Evolutionary conservation across 2,888 invertebrate genomes (phyloP), one percentile per base, ranked within the genome.

Genomic region (Mystacides longicornis): DNA sequence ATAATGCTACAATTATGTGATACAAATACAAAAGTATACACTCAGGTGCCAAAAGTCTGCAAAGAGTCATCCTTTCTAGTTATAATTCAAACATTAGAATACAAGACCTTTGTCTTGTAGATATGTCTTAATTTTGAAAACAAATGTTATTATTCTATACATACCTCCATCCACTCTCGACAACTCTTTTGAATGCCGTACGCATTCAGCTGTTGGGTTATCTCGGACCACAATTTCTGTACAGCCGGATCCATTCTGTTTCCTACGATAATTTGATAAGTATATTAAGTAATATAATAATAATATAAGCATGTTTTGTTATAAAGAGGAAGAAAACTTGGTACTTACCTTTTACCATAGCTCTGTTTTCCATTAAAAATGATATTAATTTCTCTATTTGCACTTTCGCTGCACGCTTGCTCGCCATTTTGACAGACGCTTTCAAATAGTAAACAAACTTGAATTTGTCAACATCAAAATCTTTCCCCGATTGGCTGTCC

Each of bases 81-180:
- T n/a, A n/a, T n/a, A n/a, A n/a, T n/a, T n/a, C 9, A 7, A 43
- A n/a, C 16, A 14, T n/a, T 16, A 43, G 45, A 43, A 11, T 43
- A 43, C 9, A 43, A 16, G 16, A n/a, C n/a, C n/a, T n/a, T n/a
- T n/a, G n/a, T n/a, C n/a, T n/a, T 14, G 9, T 5, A 11, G 7
- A 47, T 21, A 19, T 47, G 19, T 21, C 11, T 19, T 18, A 47
- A 9, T 16, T 19, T 47, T 47, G 9, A 9, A 20, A 18, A 47
- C n/a, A n/a, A n/a, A 5, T 20, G 27, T 11, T 27, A 27, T 47
- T 47, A 7, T 47, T 47, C 43, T 43, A 43, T 43, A 43, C 43
- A 43, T 43, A 43, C 16, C 43, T 43, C 43, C 43, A 43, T 43
- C 43, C 43, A 43, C 43, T 43, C 43, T n/a, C 43, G 43, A 43